phyloP scores from a whole-genome alignment of 1,140 invertebrate genomes.

The Drosophila pruinosa region DNA sequence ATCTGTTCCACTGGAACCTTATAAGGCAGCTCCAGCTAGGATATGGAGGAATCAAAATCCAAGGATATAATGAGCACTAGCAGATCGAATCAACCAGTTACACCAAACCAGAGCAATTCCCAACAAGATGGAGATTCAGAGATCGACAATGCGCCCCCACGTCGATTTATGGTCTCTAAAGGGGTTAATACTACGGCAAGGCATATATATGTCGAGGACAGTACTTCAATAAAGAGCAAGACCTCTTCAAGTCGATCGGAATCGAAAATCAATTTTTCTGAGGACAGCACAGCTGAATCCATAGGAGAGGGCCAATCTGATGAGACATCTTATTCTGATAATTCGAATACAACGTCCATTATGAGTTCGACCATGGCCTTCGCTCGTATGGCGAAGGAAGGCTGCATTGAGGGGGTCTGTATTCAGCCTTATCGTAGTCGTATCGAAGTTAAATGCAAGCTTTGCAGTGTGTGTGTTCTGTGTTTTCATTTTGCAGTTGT shows the following conservation, averaged over 20 bases:
- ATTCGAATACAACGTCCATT: neutral
- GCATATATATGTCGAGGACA: neutral
- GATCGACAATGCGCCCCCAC: neutral
- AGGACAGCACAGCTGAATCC: neutral
- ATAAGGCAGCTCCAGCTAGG: conserved; percentile 31
- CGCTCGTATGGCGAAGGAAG: neutral
- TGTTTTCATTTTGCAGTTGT: conserved; percentile 38
- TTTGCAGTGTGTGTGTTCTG: conserved; percentile 24
- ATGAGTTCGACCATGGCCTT: neutral
- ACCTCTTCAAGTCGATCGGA: neutral
- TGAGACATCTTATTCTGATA: neutral
- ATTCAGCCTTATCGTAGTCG: neutral
- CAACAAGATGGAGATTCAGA: neutral
- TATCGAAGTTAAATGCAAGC: conserved; percentile 9
- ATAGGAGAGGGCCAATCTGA: neutral
- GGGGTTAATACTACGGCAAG: conserved; percentile 8
- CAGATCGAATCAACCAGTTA: neutral
- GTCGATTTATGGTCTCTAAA: neutral
- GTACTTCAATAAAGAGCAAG: neutral
- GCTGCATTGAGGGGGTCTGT: conserved; percentile 48
- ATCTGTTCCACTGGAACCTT: conserved; percentile 9
- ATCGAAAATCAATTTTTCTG: neutral
- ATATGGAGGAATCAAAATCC: conserved; percentile 35
- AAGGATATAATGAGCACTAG: neutral
- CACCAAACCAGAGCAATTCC: neutral